A percentile compares a stretch with the other conserved stretches of the same genome.
Conservation (phyloP, 1,140 invertebrate species). For the Maniola jurtina region DNA sequence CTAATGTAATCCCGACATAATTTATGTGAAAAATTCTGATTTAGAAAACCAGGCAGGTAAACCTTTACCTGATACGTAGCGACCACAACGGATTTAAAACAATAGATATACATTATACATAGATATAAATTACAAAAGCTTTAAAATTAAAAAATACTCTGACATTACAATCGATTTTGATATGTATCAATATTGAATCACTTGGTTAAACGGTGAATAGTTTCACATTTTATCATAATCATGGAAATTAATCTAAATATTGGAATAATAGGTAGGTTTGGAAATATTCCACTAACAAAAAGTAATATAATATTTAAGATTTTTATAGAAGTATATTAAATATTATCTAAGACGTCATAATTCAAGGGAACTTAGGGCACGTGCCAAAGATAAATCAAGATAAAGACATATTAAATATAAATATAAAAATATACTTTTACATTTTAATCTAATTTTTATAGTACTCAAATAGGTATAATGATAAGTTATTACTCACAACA, state of each 20-base stretch:
- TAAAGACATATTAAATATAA: too few relatives aligned
- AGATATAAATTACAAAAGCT: background rate
- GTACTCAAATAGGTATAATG: too few relatives aligned
- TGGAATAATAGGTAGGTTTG: background rate
- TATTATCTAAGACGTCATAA: background rate
- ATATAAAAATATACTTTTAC: too few relatives aligned
- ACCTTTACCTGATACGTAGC: too few relatives aligned
- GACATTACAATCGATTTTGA: conserved; percentile 14
- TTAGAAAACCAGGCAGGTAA: background rate
- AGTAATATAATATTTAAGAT: background rate
- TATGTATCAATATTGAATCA: too few relatives aligned
- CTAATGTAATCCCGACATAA: conserved; percentile 4
- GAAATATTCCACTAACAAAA: conserved; percentile 1
- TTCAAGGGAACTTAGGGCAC: background rate
- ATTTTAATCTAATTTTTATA: too few relatives aligned
- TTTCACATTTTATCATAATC: background rate
- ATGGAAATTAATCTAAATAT: background rate
- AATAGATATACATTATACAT: background rate
- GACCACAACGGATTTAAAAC: too few relatives aligned
- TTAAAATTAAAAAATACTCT: background rate
- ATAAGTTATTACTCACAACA: too few relatives aligned
- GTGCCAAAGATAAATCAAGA: background rate
- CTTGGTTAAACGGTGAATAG: background rate
- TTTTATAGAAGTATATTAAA: background rate
- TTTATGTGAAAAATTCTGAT: background rate